A percentile compares a stretch with the other conserved stretches of the same genome.
phyloP scores from a whole-genome alignment of 2,888 invertebrate species.

The Xanthorhoe designata region DNA sequence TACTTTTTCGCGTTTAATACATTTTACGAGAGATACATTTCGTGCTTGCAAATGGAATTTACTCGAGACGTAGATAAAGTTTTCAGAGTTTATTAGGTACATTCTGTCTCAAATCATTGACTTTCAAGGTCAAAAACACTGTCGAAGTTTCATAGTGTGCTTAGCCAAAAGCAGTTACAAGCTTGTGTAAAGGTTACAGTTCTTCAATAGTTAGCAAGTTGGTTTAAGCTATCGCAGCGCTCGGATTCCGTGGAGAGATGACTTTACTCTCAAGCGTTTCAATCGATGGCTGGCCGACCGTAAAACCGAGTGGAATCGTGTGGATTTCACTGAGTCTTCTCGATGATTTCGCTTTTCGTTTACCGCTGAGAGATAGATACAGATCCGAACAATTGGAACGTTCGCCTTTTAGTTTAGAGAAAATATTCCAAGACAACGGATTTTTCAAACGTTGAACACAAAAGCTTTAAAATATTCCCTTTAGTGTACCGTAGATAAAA shows the following conservation, averaged over 20 bases:
- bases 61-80: slow-evolving; percentile 13
- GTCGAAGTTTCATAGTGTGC: not conserved
- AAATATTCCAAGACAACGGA: slow-evolving; percentile 14
- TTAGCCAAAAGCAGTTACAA: slow-evolving; percentile 10
- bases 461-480: not conserved
- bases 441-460: not conserved
- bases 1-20: slow-evolving; percentile 21
- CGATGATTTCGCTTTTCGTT: slow-evolving; percentile 45
- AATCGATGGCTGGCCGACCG: slow-evolving; percentile 47
- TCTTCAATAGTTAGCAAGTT: slow-evolving; percentile 11
- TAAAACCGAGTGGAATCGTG: slow-evolving; percentile 47
- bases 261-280: slow-evolving; percentile 44
- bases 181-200: slow-evolving; percentile 7
- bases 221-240: slow-evolving; percentile 14
- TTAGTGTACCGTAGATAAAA: not conserved
- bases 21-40: slow-evolving; percentile 22
- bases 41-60: slow-evolving; percentile 1
- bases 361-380: slow-evolving; percentile 39
- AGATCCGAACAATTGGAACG: slow-evolving; percentile 30
- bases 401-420: slow-evolving; percentile 27
- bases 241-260: slow-evolving; percentile 28
- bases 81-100: slow-evolving; percentile 6
- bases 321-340: slow-evolving; percentile 50
- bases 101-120: slow-evolving; percentile 9
- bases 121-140: slow-evolving; percentile 2